These are phyloP conservation scores for Scotopteryx bipunctaria DNA, from an alignment of 2,888 invertebrate species.

Conservation along the genomic window DNA sequence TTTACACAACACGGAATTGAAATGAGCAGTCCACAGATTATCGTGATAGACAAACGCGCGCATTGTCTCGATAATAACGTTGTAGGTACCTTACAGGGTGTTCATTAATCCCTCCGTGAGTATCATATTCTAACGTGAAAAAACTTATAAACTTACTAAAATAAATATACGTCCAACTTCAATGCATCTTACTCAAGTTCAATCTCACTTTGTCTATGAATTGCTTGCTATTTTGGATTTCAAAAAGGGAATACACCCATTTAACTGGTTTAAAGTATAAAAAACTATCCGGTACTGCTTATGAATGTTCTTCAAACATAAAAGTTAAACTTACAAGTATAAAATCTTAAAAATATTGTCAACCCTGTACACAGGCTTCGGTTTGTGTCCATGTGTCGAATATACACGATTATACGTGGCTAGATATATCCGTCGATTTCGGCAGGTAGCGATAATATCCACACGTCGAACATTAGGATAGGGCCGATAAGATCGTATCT, in stretches of 20 bases:
- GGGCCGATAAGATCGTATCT: constrained; percentile 77
- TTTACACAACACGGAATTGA: constrained; percentile 83
- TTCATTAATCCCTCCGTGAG: constrained; percentile 19
- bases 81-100: constrained; percentile 63
- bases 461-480: constrained; percentile 80
- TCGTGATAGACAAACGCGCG: constrained; percentile 79
- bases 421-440: constrained; percentile 64
- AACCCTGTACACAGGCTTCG: constrained; percentile 51
- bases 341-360: not conserved
- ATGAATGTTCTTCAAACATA: too few relatives aligned
- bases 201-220: too few relatives aligned
- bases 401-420: constrained; percentile 46
- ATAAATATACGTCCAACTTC: too few relatives aligned
- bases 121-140: too few relatives aligned
- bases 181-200: too few relatives aligned
- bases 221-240: too few relatives aligned
- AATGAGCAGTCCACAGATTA: constrained; percentile 81
- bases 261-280: too few relatives aligned
- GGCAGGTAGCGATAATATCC: constrained; percentile 80
- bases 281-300: too few relatives aligned
- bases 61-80: constrained; percentile 79
- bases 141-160: too few relatives aligned
- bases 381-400: constrained; percentile 58
- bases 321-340: not conserved
- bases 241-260: too few relatives aligned